These are phyloP conservation scores for Parnassius apollo DNA, from an alignment of 2,888 invertebrate species.

Conservation along the genomic window DNA sequence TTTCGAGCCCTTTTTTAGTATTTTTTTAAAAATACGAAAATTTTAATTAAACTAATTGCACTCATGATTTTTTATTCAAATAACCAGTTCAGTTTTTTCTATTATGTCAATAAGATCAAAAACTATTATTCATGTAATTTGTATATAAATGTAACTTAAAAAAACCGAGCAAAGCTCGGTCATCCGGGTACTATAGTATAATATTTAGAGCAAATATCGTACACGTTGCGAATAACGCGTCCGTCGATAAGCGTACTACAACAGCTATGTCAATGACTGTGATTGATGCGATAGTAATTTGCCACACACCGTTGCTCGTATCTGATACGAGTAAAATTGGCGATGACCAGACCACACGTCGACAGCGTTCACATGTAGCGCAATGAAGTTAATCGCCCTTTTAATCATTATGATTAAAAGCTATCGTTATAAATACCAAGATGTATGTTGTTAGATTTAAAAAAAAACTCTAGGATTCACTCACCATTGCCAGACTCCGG, in stretches of 20 bases:
- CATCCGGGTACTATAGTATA: no score
- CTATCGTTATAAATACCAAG: constrained; percentile 50
- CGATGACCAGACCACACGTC: constrained; percentile 51
- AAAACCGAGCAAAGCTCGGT: no score
- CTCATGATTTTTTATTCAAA: no score
- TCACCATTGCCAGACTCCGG: constrained; percentile 63
- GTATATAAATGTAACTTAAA: no score
- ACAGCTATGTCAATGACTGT: constrained; percentile 68
- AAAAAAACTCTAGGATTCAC: constrained; percentile 46
- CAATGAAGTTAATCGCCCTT: constrained; percentile 46
- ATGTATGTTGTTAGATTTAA: constrained; percentile 39
- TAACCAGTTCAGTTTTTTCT: no score
- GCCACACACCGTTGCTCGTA: constrained; percentile 73
- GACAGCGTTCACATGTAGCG: constrained; percentile 40
- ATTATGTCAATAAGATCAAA: no score
- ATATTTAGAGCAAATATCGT: constrained; percentile 6
- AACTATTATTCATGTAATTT: no score
- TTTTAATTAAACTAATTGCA: no score
- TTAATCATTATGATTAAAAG: constrained; percentile 63
- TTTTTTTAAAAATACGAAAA: no score
- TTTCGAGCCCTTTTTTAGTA: no score
- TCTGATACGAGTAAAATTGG: constrained; percentile 65
- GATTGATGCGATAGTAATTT: constrained; percentile 76
- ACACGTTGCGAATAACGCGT: constrained; percentile 26
- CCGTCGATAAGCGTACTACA: constrained; percentile 46